Evolutionary conservation across 2,797 vertebrate genomes (phyloP).

Genomic region (Orestias chungarensis): DNA sequence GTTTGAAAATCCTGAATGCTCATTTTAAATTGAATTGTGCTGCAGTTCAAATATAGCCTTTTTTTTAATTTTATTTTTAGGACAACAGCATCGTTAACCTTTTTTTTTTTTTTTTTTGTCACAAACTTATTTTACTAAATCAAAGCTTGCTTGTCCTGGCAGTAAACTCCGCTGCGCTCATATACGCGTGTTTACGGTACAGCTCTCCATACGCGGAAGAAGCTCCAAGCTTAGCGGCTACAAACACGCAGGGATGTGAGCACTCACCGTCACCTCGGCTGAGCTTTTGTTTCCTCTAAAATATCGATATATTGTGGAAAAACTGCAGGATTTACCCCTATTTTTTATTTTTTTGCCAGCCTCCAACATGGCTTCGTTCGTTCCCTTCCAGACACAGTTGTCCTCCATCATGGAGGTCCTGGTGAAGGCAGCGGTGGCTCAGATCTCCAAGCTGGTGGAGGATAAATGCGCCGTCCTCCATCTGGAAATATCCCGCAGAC

Average conservation of each 20-base stretch:
- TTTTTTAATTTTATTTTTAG: no score
- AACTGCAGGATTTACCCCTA: neutral
- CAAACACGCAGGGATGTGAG: conserved; percentile 54
- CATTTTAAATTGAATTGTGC: neutral
- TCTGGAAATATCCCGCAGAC: conserved; percentile 75
- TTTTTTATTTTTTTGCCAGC: neutral
- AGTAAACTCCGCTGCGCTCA: conserved; percentile 9
- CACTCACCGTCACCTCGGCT: conserved; percentile 26
- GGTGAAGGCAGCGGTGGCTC: conserved; percentile 76
- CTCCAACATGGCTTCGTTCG: conserved; percentile 72
- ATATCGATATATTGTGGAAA: neutral
- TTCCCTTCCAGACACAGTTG: conserved; percentile 75
- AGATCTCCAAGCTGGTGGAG: conserved; percentile 82
- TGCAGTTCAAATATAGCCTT: neutral
- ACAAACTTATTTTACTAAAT: no score
- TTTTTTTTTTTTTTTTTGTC: no score
- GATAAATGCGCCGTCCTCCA: conserved; percentile 77
- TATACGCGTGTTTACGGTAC: conserved; percentile 55
- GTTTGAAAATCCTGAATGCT: neutral
- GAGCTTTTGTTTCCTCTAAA: conserved; percentile 25
- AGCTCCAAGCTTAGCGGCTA: conserved; percentile 48
- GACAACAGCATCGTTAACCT: neutral
- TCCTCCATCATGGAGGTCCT: conserved; percentile 81
- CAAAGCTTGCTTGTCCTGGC: no score
- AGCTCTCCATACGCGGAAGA: conserved; percentile 66